Evolutionary conservation across 1,140 invertebrate genomes (phyloP).

Genomic region (Formica selysi): DNA sequence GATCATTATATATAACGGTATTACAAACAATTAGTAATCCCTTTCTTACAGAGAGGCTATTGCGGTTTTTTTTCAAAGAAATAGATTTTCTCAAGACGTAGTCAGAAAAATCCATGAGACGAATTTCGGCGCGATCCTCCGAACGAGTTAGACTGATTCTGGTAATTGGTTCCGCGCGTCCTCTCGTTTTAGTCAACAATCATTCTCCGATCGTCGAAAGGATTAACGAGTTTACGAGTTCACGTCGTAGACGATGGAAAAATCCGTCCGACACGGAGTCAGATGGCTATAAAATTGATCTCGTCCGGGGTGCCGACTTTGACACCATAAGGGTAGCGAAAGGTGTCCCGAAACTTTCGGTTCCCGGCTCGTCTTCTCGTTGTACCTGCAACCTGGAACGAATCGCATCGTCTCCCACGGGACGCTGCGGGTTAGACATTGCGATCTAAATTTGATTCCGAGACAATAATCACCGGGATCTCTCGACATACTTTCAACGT

Average conservation of each 20-base stretch:
- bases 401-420: slow-evolving; percentile 55
- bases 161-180: slow-evolving; percentile 25
- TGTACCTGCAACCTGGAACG: slow-evolving; percentile 67
- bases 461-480: too few species aligned
- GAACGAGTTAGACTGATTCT: slow-evolving; percentile 28
- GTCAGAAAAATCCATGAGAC: not conserved
- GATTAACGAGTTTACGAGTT: slow-evolving; percentile 72
- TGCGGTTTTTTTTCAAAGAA: not conserved
- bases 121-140: slow-evolving; percentile 17
- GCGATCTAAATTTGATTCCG: slow-evolving; percentile 45
- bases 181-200: slow-evolving; percentile 26
- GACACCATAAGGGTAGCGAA: slow-evolving; percentile 80
- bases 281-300: slow-evolving; percentile 76
- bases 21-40: slow-evolving; percentile 1
- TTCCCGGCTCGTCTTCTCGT: not conserved
- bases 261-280: slow-evolving; percentile 76
- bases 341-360: slow-evolving; percentile 65
- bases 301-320: slow-evolving; percentile 65
- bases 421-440: not conserved
- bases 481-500: slow-evolving; percentile 5
- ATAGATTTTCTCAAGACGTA: not conserved
- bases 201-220: slow-evolving; percentile 63
- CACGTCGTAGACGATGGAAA: slow-evolving; percentile 47
- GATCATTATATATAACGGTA: not conserved
- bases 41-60: not conserved